phyloP scores from a whole-genome alignment of 2,113 vertebrate genomes.

The Pollimyrus isidori region DNA sequence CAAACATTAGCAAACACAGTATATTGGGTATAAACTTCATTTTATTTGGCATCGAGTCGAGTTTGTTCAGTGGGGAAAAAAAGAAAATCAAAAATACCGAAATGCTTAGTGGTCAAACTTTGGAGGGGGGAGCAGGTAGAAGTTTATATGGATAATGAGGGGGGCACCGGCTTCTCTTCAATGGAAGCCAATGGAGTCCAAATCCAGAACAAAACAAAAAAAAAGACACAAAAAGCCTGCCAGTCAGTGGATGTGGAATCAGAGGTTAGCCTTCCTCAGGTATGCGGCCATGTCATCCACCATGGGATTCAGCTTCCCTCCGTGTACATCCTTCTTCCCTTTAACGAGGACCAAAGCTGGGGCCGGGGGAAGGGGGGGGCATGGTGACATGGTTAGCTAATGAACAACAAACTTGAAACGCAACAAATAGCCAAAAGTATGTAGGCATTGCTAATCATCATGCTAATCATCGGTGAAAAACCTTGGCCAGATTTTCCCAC shows the following conservation, averaged over 20 bases:
- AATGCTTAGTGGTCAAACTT: neutral
- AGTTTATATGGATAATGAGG: neutral
- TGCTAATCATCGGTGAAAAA: too few relatives aligned
- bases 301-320: conserved; percentile 26
- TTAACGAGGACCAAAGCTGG: too few relatives aligned
- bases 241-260: neutral
- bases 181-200: neutral
- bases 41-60: conserved; percentile 11
- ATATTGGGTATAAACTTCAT: neutral
- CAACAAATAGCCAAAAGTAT: neutral
- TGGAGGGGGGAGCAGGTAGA: neutral
- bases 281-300: conserved; percentile 2
- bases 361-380: neutral
- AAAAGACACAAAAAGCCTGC: neutral
- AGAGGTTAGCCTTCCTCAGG: conserved; percentile 17
- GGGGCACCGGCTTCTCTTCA: neutral
- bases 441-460: too few relatives aligned
- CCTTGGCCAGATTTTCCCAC: conserved; percentile 16
- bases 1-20: neutral
- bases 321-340: conserved; percentile 25
- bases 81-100: neutral
- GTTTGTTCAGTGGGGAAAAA: neutral
- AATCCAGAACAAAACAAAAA: neutral
- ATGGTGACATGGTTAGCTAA: neutral
- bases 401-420: neutral